Conservation (phyloP, 1,140 invertebrate species). For the Papilio glaucus region DNA sequence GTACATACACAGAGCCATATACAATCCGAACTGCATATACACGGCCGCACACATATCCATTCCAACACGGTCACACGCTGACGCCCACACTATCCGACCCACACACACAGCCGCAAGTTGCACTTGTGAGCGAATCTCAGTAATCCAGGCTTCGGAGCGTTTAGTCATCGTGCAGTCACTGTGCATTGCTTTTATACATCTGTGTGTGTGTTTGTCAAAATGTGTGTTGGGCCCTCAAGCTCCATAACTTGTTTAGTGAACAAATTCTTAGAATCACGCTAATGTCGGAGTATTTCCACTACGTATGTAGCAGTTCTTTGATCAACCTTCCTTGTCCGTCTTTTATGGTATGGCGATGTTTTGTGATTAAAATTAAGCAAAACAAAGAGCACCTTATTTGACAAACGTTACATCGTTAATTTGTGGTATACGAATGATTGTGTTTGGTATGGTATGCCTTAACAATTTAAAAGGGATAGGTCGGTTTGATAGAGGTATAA, state of each 20-base stretch:
- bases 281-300: constrained; percentile 61
- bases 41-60: constrained; percentile 43
- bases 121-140: constrained; percentile 36
- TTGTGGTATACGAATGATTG: constrained; percentile 15
- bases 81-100: too few relatives aligned
- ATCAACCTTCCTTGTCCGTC: constrained; percentile 24
- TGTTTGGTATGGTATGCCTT: background rate
- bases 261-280: constrained; percentile 74
- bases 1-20: constrained; percentile 43
- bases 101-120: constrained; percentile 22
- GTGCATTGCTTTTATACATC: constrained; percentile 15
- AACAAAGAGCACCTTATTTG: constrained; percentile 3
- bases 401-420: background rate
- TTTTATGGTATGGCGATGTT: background rate
- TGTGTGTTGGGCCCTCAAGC: constrained; percentile 54
- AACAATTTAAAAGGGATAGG: background rate
- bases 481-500: background rate
- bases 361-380: constrained; percentile 35
- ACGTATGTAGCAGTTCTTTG: constrained; percentile 55
- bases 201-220: constrained; percentile 48
- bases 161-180: constrained; percentile 52
- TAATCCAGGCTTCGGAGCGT: constrained; percentile 52
- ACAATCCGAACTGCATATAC: constrained; percentile 44
- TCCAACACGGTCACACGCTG: too few relatives aligned
- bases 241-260: constrained; percentile 76